A percentile compares a stretch with the other conserved stretches of the same genome.
These are phyloP conservation scores for Myathropa florea DNA, from an alignment of 2,888 invertebrate genomes.

Conservation along the genomic window DNA sequence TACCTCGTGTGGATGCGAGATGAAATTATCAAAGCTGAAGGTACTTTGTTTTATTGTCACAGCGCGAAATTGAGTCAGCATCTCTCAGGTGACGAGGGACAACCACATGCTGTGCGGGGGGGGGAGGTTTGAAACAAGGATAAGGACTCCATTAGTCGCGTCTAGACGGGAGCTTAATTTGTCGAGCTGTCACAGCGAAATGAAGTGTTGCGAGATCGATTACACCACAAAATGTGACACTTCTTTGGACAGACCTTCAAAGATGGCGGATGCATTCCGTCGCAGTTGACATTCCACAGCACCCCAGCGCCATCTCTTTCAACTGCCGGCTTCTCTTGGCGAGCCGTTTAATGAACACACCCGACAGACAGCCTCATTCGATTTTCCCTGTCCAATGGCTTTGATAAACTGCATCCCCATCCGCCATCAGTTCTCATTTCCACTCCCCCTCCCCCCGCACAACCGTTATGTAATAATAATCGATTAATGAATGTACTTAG, in stretches of 20 bases:
- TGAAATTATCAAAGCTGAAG: neutral
- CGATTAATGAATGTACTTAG: constrained; percentile 53
- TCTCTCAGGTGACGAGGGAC: neutral
- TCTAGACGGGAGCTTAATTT: neutral
- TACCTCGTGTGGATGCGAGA: neutral
- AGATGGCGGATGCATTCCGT: no score
- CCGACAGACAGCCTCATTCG: neutral
- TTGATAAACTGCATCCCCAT: neutral
- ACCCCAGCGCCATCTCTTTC: no score
- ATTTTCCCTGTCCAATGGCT: neutral
- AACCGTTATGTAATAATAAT: constrained; percentile 28
- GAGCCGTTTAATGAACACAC: neutral
- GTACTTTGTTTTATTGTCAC: neutral
- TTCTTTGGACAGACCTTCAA: no score
- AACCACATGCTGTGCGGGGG: no score
- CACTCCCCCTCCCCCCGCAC: neutral
- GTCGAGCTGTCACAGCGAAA: no score
- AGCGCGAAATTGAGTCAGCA: neutral
- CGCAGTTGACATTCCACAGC: neutral
- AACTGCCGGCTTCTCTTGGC: neutral
- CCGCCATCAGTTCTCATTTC: neutral
- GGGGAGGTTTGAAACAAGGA: neutral
- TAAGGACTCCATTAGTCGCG: neutral
- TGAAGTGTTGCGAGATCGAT: no score
- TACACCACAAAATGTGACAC: no score